These are phyloP conservation scores for Ditula angustiorana DNA, from an alignment of 2,888 invertebrate genomes.

Conservation along the genomic window DNA sequence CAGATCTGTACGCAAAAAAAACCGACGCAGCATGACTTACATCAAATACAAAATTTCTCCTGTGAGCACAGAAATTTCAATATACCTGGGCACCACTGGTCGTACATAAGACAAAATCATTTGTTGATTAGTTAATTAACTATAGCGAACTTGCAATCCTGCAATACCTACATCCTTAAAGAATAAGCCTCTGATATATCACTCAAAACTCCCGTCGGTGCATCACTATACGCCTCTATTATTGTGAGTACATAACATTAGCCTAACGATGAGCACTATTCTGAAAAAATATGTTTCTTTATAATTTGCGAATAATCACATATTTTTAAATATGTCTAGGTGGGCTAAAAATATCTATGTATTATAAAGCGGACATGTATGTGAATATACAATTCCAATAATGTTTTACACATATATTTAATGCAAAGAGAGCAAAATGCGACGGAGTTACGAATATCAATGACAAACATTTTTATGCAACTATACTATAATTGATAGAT, in stretches of 20 bases:
- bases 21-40: not conserved
- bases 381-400: slow-evolving; percentile 64
- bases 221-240: slow-evolving; percentile 54
- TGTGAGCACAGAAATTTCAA: not conserved
- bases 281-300: slow-evolving; percentile 77
- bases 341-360: slow-evolving; percentile 66
- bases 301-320: slow-evolving; percentile 78
- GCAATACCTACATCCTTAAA: slow-evolving; percentile 49
- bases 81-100: not conserved
- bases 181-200: slow-evolving; percentile 53
- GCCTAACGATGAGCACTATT: slow-evolving; percentile 71
- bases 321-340: slow-evolving; percentile 71
- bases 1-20: not conserved
- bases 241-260: slow-evolving; percentile 42
- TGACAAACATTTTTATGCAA: slow-evolving; percentile 49
- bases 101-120: not conserved
- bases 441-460: slow-evolving; percentile 59
- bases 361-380: slow-evolving; percentile 67
- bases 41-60: not conserved
- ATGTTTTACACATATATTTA: slow-evolving; percentile 51
- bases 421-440: slow-evolving; percentile 55
- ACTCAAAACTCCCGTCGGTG: slow-evolving; percentile 49
- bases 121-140: not conserved
- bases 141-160: slow-evolving; percentile 13
- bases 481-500: slow-evolving; percentile 51